Percentiles rank a stretch among this genome's conserved stretches.
Evolutionary conservation across 2,113 vertebrate species (phyloP).

Genomic region (Globicephala melas): DNA sequence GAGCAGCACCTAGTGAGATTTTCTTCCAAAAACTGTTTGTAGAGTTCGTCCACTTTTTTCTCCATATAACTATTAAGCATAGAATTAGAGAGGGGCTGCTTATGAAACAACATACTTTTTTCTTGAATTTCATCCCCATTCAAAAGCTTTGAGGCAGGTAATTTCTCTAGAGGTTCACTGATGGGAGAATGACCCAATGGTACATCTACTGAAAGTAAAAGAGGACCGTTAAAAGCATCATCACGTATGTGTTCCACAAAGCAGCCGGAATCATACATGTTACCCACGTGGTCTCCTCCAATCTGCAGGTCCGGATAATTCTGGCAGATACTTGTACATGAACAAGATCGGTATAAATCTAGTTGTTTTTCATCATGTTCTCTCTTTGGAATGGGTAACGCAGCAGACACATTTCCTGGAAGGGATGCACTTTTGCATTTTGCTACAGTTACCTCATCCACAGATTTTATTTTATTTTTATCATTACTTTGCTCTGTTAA

Average conservation of each 20-base stretch:
- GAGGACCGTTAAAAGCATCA: constrained; percentile 54
- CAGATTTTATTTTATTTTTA: background rate
- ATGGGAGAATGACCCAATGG: constrained; percentile 44
- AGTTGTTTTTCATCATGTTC: background rate
- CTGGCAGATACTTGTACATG: constrained; percentile 83
- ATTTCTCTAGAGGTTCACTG: constrained; percentile 10
- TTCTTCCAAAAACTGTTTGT: constrained; percentile 91
- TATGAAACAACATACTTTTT: constrained; percentile 77
- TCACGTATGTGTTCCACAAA: constrained; percentile 66
- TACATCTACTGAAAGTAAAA: constrained; percentile 81
- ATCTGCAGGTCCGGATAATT: constrained; percentile 88
- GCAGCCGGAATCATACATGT: constrained; percentile 73
- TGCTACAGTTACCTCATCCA: background rate
- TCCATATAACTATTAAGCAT: constrained; percentile 90
- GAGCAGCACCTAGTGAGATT: constrained; percentile 86
- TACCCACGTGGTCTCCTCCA: constrained; percentile 78
- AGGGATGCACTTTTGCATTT: background rate
- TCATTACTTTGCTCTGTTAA: background rate
- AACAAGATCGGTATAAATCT: constrained; percentile 81
- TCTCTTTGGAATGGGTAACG: constrained; percentile 78
- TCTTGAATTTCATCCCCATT: constrained; percentile 81
- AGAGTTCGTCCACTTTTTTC: constrained; percentile 90
- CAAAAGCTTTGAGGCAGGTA: background rate
- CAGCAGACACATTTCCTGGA: constrained; percentile 18
- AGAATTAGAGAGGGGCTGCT: constrained; percentile 90